Evolutionary conservation across 2,797 vertebrate genomes (phyloP).

Genomic region (Streptopelia turtur): DNA sequence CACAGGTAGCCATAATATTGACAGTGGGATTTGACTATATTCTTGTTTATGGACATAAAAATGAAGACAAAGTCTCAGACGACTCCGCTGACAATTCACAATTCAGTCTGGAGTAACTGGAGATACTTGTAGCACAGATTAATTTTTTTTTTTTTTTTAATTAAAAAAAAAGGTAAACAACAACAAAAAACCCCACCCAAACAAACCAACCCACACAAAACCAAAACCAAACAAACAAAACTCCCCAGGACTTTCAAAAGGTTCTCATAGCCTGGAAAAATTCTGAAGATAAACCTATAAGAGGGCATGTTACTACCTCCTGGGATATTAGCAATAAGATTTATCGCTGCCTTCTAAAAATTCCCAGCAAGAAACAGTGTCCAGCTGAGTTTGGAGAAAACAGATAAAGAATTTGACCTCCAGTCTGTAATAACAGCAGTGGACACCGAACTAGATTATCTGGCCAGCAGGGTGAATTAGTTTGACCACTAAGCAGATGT

Average conservation of each 20-base stretch:
- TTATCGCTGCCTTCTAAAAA: not conserved
- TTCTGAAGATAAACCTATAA: not conserved
- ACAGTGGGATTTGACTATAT: not conserved
- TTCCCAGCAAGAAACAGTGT: not conserved
- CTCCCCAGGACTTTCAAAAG: not conserved
- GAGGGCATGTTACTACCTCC: not conserved
- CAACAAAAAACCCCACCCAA: too few relatives aligned
- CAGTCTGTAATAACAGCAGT: slow-evolving; percentile 16
- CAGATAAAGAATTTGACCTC: slow-evolving; percentile 41
- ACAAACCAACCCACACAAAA: too few relatives aligned
- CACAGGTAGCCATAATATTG: not conserved
- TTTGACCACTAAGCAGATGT: not conserved
- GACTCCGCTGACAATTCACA: not conserved
- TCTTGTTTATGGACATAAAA: not conserved
- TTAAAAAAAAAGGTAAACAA: too few relatives aligned
- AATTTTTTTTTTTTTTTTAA: too few relatives aligned
- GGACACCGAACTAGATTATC: slow-evolving; percentile 12
- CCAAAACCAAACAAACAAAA: too few relatives aligned
- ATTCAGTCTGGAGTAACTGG: not conserved
- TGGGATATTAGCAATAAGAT: slow-evolving; percentile 17
- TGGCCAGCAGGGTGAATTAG: slow-evolving; percentile 29
- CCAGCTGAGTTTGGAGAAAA: slow-evolving; percentile 19
- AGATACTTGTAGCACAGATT: not conserved
- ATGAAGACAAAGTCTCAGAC: not conserved
- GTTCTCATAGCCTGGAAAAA: not conserved